These are phyloP conservation scores for Lycocorax pyrrhopterus DNA, from an alignment of 2,113 vertebrate species.

Conservation along the genomic window DNA sequence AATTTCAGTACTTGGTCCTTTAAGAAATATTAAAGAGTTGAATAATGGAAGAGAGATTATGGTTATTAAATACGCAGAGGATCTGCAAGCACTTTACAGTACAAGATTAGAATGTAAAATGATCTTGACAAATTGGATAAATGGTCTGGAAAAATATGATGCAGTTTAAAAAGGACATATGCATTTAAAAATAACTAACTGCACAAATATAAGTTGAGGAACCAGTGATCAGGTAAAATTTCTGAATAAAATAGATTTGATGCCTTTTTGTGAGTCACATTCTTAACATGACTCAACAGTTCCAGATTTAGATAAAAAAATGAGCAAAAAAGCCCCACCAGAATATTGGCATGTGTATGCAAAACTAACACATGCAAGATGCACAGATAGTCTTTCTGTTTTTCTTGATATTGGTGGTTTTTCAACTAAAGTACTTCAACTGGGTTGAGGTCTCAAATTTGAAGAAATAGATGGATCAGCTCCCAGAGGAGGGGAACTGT, in stretches of 20 bases:
- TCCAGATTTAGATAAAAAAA: background rate
- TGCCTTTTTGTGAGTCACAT: background rate
- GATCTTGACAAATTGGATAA: conserved; percentile 49
- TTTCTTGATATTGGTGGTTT: background rate
- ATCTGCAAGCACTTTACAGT: conserved; percentile 17
- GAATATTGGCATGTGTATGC: background rate
- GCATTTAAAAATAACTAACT: conserved; percentile 15
- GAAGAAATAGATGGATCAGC: background rate
- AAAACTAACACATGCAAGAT: background rate
- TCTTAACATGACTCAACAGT: background rate
- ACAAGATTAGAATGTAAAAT: conserved; percentile 33
- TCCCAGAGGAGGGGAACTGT: background rate
- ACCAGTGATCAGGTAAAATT: background rate
- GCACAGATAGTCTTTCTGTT: background rate
- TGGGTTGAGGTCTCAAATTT: background rate
- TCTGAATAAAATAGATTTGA: background rate
- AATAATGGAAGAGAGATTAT: conserved; percentile 43
- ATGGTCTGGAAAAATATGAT: conserved; percentile 33
- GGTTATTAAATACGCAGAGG: background rate
- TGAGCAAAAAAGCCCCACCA: fast-evolving
- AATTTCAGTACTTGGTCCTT: background rate
- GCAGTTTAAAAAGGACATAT: background rate
- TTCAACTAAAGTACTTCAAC: background rate
- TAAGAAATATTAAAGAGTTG: conserved; percentile 21
- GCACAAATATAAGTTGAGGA: background rate